Conservation (phyloP, 2,888 invertebrate genomes). For the Drosophila suboccidentalis region DNA sequence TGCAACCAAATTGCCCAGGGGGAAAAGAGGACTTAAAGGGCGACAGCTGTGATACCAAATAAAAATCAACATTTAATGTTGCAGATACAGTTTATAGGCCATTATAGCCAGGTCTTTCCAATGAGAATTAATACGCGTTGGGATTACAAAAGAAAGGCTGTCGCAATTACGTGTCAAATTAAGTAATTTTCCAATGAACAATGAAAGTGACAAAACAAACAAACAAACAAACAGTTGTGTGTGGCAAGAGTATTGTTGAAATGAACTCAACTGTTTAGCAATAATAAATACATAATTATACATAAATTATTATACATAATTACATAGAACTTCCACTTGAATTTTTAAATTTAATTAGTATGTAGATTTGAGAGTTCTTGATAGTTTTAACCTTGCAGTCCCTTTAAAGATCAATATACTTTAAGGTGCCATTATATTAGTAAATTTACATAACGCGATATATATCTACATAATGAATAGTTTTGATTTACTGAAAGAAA, state of each 20-base stretch:
- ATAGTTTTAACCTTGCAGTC: too few relatives aligned
- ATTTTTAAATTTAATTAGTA: too few relatives aligned
- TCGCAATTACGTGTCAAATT: conserved; percentile 13
- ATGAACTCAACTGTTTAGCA: conserved; percentile 3
- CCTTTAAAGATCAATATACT: too few relatives aligned
- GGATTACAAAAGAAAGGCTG: conserved; percentile 10
- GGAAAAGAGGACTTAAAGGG: neutral
- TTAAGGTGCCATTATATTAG: too few relatives aligned
- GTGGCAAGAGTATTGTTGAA: conserved; percentile 8
- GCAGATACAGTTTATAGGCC: neutral
- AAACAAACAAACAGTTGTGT: neutral
- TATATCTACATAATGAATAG: too few relatives aligned
- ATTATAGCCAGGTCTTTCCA: conserved; percentile 8
- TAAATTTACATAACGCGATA: too few relatives aligned
- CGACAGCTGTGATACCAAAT: conserved; percentile 13
- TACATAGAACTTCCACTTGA: too few relatives aligned
- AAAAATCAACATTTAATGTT: conserved; percentile 26
- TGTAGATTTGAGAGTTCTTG: too few relatives aligned
- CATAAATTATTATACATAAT: too few relatives aligned
- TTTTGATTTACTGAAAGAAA: too few relatives aligned
- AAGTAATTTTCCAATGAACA: conserved; percentile 8
- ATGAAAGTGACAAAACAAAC: conserved; percentile 13
- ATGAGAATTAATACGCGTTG: conserved; percentile 5
- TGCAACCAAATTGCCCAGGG: conserved; percentile 26
- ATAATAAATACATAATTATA: neutral